Conservation (phyloP, 2,797 vertebrate species). For the Sebastolobus altivelis region DNA sequence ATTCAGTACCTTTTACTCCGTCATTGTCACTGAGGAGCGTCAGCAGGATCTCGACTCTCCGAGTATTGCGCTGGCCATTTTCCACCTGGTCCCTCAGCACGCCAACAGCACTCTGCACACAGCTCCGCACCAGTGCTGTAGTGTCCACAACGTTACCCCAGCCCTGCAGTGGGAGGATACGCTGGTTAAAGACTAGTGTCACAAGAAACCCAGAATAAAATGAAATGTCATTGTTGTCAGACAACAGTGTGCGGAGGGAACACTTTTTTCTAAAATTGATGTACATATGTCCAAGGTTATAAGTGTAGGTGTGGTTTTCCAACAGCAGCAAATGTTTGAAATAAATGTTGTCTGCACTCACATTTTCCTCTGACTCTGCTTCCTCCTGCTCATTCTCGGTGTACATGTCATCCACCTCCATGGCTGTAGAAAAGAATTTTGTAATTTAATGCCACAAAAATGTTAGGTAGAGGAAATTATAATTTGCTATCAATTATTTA, state of each 20-base stretch:
- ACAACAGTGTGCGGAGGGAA: background rate
- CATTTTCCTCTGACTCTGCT: conserved; percentile 61
- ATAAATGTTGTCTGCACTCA: conserved; percentile 55
- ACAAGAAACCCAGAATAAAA: background rate
- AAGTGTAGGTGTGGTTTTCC: background rate
- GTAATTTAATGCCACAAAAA: background rate
- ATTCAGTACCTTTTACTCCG: conserved; percentile 79
- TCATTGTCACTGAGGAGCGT: conserved; percentile 83
- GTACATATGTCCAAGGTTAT: background rate
- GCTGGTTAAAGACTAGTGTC: conserved; percentile 10
- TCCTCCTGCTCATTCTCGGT: conserved; percentile 50
- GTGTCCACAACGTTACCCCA: conserved; percentile 86
- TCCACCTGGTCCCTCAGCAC: conserved; percentile 89
- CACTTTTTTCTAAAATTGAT: background rate
- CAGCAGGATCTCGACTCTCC: conserved; percentile 90
- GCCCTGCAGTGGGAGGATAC: conserved; percentile 50
- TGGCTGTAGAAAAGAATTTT: conserved; percentile 66
- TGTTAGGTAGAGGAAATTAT: background rate
- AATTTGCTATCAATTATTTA: background rate
- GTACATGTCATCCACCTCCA: conserved; percentile 81
- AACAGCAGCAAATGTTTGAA: background rate
- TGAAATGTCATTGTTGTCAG: background rate
- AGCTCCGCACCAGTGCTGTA: conserved; percentile 90
- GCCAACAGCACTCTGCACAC: conserved; percentile 92
- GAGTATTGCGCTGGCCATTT: conserved; percentile 82